Percentiles rank a stretch among this genome's conserved stretches.
phyloP scores from a whole-genome alignment of 2,113 vertebrate species.

The Dicentrarchus labrax region DNA sequence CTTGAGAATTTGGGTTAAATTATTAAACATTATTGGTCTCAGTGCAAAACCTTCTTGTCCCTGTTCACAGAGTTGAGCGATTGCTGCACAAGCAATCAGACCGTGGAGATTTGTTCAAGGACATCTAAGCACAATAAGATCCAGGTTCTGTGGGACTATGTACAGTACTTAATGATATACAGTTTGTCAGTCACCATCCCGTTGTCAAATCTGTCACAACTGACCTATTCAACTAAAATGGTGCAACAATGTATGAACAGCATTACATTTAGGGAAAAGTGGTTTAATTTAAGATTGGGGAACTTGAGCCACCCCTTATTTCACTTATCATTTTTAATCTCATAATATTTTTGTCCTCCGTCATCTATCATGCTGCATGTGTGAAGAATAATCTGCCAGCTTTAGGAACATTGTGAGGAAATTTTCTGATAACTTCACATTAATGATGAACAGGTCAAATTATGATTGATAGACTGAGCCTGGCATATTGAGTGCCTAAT shows the following conservation, averaged over 20 bases:
- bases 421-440: slow-evolving; percentile 17
- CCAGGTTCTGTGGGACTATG: background rate
- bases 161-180: background rate
- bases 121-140: background rate
- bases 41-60: background rate
- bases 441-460: slow-evolving; percentile 12
- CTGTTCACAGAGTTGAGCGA: background rate
- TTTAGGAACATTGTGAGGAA: background rate
- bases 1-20: slow-evolving; percentile 1
- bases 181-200: background rate
- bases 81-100: background rate
- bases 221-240: background rate
- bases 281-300: background rate
- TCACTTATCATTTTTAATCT: background rate
- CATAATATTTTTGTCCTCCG: background rate
- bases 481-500: slow-evolving; percentile 1
- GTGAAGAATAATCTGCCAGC: slow-evolving; percentile 23
- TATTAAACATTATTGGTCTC: background rate
- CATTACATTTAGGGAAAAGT: background rate
- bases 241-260: background rate
- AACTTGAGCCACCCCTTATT: background rate
- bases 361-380: slow-evolving; percentile 8
- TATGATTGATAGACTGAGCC: slow-evolving; percentile 32
- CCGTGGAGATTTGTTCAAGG: background rate
- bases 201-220: background rate